Evolutionary conservation across 2,888 invertebrate genomes (phyloP).

Genomic region (Cheilosia soror): DNA sequence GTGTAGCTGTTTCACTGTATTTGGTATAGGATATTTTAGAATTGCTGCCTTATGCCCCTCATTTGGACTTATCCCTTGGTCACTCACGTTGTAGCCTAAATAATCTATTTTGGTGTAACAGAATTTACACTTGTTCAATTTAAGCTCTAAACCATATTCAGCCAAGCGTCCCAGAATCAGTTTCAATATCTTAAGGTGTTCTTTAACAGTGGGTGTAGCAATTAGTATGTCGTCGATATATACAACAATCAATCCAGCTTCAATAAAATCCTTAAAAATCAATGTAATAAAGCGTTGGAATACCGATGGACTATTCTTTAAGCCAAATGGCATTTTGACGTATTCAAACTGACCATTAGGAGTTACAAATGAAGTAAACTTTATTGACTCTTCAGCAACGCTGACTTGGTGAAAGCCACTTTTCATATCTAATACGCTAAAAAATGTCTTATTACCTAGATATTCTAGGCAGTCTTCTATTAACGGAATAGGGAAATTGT

Average conservation of each 20-base stretch:
- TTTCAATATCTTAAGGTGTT: not conserved
- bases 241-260: not conserved
- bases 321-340: too few relatives aligned
- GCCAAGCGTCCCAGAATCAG: conserved; percentile 1
- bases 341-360: too few relatives aligned
- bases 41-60: conserved; percentile 24
- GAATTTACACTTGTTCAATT: conserved; percentile 4
- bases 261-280: not conserved
- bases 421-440: too few relatives aligned
- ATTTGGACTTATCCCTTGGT: conserved; percentile 25
- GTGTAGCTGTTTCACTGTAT: conserved; percentile 6
- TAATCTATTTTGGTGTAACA: conserved; percentile 1
- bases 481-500: not conserved
- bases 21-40: conserved; percentile 35
- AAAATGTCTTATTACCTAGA: too few relatives aligned
- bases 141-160: conserved; percentile 8
- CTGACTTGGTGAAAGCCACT: too few relatives aligned
- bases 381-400: too few relatives aligned
- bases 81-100: conserved; percentile 31
- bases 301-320: too few relatives aligned
- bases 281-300: not conserved
- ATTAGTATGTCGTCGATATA: not conserved
- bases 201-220: not conserved
- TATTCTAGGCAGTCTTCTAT: not conserved
- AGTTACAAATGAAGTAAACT: too few relatives aligned